Base-by-base conservation (phyloP, 23 tunicate genomes). In the Trididemnum clinides region DNA sequence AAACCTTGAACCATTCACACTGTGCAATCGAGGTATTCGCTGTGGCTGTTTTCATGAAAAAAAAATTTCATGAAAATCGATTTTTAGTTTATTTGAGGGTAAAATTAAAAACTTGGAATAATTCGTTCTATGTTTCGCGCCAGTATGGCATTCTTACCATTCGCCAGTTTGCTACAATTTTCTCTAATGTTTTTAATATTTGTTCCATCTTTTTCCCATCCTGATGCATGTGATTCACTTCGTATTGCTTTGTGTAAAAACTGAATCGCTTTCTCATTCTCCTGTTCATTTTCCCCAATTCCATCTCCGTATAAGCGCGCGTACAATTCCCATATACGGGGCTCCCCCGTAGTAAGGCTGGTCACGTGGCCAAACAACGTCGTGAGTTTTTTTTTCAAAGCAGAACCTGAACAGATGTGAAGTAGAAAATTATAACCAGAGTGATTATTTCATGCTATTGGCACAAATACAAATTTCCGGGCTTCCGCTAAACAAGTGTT, bases 361-460 rank as follows among this genome's bases (percentile, higher is more conserved):
- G 90, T 85, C 21, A 89, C 50, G 63, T 85, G 94, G 21, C 94
- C 98, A 38, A 94, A 89, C 51, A 93, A 81, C 39, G 77, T 32
- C 1, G 69, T 26, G 29, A 80, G 33, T 36, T 84, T 93, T 32
- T 82, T 26, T 58, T 84, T 84, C 3, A 87, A 57, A 29, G 31
- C 28, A 5, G 84, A 51, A 59, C 90, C 95, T 89, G 85, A 5
- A 59, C 20, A n/a, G n/a, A n/a, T n/a, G n/a, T n/a, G n/a, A n/a
- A n/a, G n/a, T n/a, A n/a, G n/a, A n/a, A n/a, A n/a, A n/a, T n/a
- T n/a, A n/a, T n/a, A n/a, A n/a, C n/a, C n/a, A n/a, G n/a, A n/a
- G n/a, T n/a, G n/a, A n/a, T n/a, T n/a, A n/a, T n/a, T n/a, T n/a
- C n/a, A n/a, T n/a, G n/a, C n/a, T n/a, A n/a, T n/a, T n/a, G n/a